Evolutionary conservation across 64 coral and sea anemone species (phyloP).

Genomic region (Acropora tenuis): DNA sequence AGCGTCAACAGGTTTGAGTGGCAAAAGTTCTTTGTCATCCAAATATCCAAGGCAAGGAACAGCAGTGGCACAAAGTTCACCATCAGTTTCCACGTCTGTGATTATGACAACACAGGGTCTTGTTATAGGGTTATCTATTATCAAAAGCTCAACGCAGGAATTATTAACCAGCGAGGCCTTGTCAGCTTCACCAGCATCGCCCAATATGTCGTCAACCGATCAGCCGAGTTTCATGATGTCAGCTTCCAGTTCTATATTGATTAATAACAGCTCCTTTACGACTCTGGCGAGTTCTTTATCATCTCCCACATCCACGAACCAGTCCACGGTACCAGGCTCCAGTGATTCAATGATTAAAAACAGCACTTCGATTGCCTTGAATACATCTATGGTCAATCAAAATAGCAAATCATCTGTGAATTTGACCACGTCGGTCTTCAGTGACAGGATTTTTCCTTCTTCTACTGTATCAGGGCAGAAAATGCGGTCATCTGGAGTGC

Average conservation of each 20-base stretch:
- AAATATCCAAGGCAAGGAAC: neutral
- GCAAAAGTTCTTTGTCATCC: neutral
- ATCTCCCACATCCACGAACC: no score
- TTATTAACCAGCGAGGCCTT: neutral
- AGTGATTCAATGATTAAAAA: neutral
- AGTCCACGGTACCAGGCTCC: no score
- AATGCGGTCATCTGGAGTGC: neutral
- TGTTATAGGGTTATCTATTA: neutral
- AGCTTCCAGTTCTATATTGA: no score
- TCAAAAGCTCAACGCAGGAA: neutral
- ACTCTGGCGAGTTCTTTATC: no score
- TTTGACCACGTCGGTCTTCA: neutral
- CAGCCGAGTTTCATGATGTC: neutral
- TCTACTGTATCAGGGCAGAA: neutral
- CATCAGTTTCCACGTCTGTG: neutral
- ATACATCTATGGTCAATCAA: neutral
- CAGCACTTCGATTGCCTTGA: neutral
- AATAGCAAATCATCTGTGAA: neutral
- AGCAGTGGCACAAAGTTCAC: neutral
- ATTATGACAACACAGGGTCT: neutral
- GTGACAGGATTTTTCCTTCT: neutral
- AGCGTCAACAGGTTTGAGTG: neutral
- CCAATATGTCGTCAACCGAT: neutral
- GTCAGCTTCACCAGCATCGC: neutral
- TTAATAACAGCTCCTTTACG: no score